Percentiles rank a stretch among this genome's conserved stretches.
Evolutionary conservation across 2,797 vertebrate genomes (phyloP).

Genomic region (Fistularia commersonii): DNA sequence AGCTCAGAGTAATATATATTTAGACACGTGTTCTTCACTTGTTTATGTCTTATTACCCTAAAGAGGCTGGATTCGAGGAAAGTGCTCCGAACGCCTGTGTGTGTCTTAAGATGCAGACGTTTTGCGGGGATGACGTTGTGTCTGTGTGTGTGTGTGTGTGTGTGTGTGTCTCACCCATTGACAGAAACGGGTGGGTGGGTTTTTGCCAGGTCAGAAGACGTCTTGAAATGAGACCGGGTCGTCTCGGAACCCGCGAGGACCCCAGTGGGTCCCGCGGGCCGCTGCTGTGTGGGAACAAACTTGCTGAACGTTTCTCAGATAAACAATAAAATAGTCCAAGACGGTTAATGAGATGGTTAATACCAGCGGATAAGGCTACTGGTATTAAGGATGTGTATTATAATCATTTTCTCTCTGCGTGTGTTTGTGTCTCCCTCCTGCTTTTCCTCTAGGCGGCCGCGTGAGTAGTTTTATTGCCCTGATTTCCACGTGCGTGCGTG

Average conservation of each 20-base stretch:
- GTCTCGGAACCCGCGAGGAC: conserved; percentile 5
- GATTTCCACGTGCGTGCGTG: conserved; percentile 50
- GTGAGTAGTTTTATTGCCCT: conserved; percentile 61
- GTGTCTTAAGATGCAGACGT: no score
- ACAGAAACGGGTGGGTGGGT: no score
- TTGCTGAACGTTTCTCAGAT: conserved; percentile 60
- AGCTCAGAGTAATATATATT: background rate
- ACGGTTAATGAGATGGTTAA: conserved; percentile 66
- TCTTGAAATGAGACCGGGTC: background rate
- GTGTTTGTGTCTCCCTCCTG: background rate
- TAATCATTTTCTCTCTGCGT: conserved; percentile 33
- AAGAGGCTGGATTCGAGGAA: no score
- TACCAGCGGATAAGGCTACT: conserved; percentile 59
- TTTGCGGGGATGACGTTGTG: no score
- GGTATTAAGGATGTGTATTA: conserved; percentile 61
- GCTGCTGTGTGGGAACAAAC: conserved; percentile 63
- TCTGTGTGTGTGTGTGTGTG: no score
- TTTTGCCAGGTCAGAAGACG: background rate
- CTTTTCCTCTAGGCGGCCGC: conserved; percentile 36
- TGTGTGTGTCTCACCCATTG: no score
- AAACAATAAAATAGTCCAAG: conserved; percentile 53
- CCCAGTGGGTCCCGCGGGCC: conserved; percentile 25
- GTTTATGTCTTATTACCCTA: conserved; percentile 4
- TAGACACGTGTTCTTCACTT: background rate
- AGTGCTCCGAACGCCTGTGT: no score